These are phyloP conservation scores for Conus canariensis DNA, from an alignment of 2,888 invertebrate species.

Conservation along the genomic window DNA sequence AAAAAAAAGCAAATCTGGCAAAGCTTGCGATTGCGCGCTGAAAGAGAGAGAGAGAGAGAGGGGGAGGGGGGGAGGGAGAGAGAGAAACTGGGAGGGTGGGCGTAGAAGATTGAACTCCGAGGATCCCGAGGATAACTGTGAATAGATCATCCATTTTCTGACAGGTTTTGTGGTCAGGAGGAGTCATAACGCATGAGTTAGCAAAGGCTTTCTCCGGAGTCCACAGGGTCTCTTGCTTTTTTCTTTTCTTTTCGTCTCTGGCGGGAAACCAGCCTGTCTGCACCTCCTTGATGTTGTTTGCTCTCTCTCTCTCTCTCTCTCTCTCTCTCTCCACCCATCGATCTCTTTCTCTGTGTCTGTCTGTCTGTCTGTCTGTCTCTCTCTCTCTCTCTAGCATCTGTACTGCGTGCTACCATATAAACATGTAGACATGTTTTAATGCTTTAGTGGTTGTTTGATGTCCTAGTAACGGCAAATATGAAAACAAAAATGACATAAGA, in stretches of 20 bases:
- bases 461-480: no score
- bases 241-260: no score
- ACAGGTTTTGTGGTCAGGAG: not conserved
- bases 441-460: no score
- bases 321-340: not conserved
- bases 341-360: not conserved
- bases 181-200: conserved; percentile 8
- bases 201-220: not conserved
- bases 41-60: no score
- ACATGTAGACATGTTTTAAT: no score
- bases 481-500: no score
- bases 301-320: no score
- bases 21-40: no score
- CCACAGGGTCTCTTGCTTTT: not conserved
- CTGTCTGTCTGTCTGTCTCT: not conserved
- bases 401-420: no score
- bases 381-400: not conserved
- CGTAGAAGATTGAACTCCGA: no score
- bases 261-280: not conserved
- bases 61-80: not conserved
- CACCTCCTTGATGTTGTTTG: not conserved
- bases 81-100: no score
- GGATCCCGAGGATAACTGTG: not conserved
- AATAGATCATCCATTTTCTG: not conserved
- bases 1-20: not conserved